Percentiles rank a stretch among this genome's conserved stretches.
Conservation (phyloP, 2,113 vertebrate genomes). For the Myodes glareolus region DNA sequence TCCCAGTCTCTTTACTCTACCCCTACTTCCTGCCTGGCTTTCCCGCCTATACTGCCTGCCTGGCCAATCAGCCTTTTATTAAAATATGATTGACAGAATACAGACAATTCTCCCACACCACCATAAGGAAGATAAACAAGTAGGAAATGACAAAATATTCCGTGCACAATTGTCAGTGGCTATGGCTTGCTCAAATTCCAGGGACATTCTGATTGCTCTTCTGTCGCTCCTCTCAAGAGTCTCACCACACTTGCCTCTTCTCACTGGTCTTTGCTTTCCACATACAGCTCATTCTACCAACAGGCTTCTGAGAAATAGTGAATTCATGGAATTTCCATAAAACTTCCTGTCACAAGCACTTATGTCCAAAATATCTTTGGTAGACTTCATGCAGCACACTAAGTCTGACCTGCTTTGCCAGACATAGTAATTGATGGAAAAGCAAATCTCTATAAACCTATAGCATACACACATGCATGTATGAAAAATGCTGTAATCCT, state of each 20-base stretch:
- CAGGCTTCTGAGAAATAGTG: conserved; percentile 2
- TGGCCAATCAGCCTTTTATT: too few species aligned
- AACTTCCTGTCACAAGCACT: neutral
- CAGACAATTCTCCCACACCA: too few species aligned
- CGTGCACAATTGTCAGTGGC: neutral
- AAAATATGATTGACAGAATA: too few species aligned
- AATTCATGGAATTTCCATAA: neutral
- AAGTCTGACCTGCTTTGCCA: neutral
- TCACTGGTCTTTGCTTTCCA: neutral
- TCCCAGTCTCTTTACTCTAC: too few species aligned
- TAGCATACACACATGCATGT: too few species aligned
- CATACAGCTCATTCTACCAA: neutral
- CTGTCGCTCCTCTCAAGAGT: neutral
- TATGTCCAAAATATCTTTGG: neutral
- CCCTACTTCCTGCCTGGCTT: too few species aligned
- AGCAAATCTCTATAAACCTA: neutral
- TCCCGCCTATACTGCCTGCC: too few species aligned
- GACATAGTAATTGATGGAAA: neutral
- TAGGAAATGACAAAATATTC: neutral
- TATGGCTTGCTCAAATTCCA: neutral
- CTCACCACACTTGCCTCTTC: neutral
- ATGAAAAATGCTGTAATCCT: neutral
- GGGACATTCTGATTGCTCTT: neutral
- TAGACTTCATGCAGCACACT: neutral
- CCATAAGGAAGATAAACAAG: neutral